Evolutionary conservation across 2,888 invertebrate genomes (phyloP).

Genomic region (Cheilosia impressa): DNA sequence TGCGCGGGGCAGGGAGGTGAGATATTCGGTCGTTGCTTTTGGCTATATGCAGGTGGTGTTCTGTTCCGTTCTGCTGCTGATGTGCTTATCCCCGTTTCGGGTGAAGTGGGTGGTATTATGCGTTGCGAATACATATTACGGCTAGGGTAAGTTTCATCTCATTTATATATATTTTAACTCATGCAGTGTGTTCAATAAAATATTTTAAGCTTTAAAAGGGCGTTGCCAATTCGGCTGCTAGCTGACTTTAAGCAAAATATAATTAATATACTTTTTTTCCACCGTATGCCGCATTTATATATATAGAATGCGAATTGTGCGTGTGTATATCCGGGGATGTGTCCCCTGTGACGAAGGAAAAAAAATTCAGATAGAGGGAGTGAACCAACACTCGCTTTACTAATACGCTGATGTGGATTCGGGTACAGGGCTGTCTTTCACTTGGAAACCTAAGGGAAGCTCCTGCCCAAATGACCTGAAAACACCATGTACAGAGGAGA

Average conservation of each 20-base stretch:
- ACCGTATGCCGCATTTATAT: not conserved
- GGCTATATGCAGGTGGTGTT: slow-evolving; percentile 48
- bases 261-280: slow-evolving; percentile 1
- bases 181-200: slow-evolving; percentile 68
- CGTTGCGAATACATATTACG: slow-evolving; percentile 32
- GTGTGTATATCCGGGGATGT: slow-evolving; percentile 59
- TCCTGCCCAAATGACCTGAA: too few relatives aligned
- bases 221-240: slow-evolving; percentile 68
- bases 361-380: slow-evolving; percentile 9
- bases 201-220: slow-evolving; percentile 73
- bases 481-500: too few relatives aligned
- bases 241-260: slow-evolving; percentile 36
- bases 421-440: too few relatives aligned
- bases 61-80: not conserved
- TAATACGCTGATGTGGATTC: not conserved
- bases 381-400: not conserved
- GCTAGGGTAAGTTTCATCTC: slow-evolving; percentile 70
- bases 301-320: slow-evolving; percentile 33
- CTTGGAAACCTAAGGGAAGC: too few relatives aligned
- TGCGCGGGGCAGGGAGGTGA: slow-evolving; percentile 30
- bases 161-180: slow-evolving; percentile 55
- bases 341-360: slow-evolving; percentile 14
- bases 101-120: slow-evolving; percentile 53
- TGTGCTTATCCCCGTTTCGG: not conserved
- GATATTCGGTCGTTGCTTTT: slow-evolving; percentile 51